Conservation (phyloP, 2,797 vertebrate species). For the Poeciliopsis turneri region DNA sequence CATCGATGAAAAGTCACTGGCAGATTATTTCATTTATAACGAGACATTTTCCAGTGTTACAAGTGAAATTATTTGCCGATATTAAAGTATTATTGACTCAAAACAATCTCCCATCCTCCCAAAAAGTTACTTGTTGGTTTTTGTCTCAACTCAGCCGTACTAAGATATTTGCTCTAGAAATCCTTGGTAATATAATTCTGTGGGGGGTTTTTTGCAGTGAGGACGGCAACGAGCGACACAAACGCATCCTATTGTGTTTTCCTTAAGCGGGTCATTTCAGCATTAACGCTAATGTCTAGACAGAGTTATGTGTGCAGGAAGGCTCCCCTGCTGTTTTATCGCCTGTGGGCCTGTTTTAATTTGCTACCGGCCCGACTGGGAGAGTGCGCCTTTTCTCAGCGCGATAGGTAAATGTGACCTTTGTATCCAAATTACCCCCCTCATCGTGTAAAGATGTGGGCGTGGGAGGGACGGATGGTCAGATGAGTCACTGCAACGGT, state of each 20-base stretch:
- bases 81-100: too few species aligned
- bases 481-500: constrained; percentile 36
- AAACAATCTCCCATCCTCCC: too few species aligned
- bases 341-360: constrained; percentile 32
- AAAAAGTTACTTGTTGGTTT: too few species aligned
- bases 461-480: constrained; percentile 32
- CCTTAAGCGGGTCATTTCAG: constrained; percentile 17
- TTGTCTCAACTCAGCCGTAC: too few species aligned
- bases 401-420: constrained; percentile 60
- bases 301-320: constrained; percentile 52
- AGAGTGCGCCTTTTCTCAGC: constrained; percentile 8
- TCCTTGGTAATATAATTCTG: neutral
- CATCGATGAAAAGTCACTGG: too few species aligned
- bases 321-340: constrained; percentile 44
- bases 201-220: neutral
- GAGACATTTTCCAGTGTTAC: too few species aligned
- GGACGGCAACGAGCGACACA: constrained; percentile 15
- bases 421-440: constrained; percentile 52
- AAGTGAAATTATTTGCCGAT: too few species aligned
- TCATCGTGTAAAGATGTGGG: constrained; percentile 23
- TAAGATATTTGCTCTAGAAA: too few species aligned
- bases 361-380: constrained; percentile 5
- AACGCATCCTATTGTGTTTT: constrained; percentile 13
- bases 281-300: constrained; percentile 62
- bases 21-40: too few species aligned